Percentiles rank a stretch among this genome's conserved stretches.
Evolutionary conservation across 2,113 vertebrate species (phyloP).

Genomic region (Triplophysa rosa): DNA sequence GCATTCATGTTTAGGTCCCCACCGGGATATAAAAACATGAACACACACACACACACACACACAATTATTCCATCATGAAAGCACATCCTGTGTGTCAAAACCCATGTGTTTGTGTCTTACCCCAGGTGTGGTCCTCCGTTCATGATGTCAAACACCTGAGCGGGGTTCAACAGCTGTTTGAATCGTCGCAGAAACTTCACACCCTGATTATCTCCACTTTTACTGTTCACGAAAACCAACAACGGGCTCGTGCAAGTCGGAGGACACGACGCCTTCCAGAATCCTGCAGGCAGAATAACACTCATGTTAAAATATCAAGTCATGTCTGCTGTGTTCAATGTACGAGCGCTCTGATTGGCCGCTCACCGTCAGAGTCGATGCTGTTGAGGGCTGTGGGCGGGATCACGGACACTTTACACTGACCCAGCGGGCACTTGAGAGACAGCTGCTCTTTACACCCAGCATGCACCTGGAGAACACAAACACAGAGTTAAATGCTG

Average conservation of each 20-base stretch:
- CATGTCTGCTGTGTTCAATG: background rate
- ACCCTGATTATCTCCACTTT: slow-evolving; percentile 96
- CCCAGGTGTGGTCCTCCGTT: slow-evolving; percentile 97
- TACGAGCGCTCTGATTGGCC: background rate
- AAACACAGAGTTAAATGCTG: background rate
- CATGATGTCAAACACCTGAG: slow-evolving; percentile 98
- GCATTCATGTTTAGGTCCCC: no score
- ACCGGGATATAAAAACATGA: no score
- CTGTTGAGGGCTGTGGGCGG: slow-evolving; percentile 97
- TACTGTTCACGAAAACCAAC: slow-evolving; percentile 96
- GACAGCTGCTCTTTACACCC: slow-evolving; percentile 87
- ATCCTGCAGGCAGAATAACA: slow-evolving; percentile 73
- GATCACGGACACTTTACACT: slow-evolving; percentile 97
- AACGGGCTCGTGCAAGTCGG: slow-evolving; percentile 93
- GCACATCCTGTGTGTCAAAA: background rate
- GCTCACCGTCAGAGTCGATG: slow-evolving; percentile 95
- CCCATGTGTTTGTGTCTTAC: slow-evolving; percentile 66
- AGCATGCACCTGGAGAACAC: slow-evolving; percentile 83
- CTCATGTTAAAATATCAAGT: slow-evolving; percentile 7
- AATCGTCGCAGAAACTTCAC: slow-evolving; percentile 96
- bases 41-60: no score
- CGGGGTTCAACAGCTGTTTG: slow-evolving; percentile 96
- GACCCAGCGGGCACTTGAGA: slow-evolving; percentile 91
- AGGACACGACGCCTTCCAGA: slow-evolving; percentile 97
- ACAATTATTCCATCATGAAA: background rate